phyloP scores from a whole-genome alignment of 2,113 vertebrate species.

The Cranoglanis bouderius region DNA sequence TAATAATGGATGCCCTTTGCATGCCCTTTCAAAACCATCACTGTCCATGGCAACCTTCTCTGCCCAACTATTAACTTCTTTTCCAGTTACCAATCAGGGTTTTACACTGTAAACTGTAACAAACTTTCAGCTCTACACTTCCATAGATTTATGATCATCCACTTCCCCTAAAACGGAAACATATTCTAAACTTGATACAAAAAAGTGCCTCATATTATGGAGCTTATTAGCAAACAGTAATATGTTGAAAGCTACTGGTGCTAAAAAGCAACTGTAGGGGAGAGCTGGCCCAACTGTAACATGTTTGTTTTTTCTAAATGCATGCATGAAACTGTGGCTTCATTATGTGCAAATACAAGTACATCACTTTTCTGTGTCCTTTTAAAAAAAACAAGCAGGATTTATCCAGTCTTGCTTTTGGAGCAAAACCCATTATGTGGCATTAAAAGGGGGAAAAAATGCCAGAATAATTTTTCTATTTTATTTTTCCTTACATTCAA shows the following conservation, averaged over 20 bases:
- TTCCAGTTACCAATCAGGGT: background rate
- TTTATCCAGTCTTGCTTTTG: no score
- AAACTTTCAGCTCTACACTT: conserved; percentile 4
- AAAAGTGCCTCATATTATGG: background rate
- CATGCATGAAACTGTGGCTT: background rate
- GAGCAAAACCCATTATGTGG: no score
- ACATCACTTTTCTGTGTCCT: no score
- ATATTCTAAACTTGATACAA: conserved; percentile 8
- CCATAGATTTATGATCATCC: background rate
- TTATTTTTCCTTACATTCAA: no score
- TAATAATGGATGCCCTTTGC: conserved; percentile 7
- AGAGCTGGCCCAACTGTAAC: background rate
- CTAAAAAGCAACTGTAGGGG: background rate
- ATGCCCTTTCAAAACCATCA: background rate
- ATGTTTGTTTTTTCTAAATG: background rate
- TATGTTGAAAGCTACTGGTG: background rate
- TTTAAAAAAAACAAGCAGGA: no score
- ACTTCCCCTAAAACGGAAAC: background rate
- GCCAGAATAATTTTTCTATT: no score
- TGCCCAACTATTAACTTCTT: background rate
- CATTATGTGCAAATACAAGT: background rate
- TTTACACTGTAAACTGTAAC: background rate
- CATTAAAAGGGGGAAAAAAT: no score
- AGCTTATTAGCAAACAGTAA: background rate
- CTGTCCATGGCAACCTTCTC: background rate